A percentile compares a stretch with the other conserved stretches of the same genome.
Evolutionary conservation across 2,113 vertebrate genomes (phyloP).

Genomic region (Osmerus mordax): DNA sequence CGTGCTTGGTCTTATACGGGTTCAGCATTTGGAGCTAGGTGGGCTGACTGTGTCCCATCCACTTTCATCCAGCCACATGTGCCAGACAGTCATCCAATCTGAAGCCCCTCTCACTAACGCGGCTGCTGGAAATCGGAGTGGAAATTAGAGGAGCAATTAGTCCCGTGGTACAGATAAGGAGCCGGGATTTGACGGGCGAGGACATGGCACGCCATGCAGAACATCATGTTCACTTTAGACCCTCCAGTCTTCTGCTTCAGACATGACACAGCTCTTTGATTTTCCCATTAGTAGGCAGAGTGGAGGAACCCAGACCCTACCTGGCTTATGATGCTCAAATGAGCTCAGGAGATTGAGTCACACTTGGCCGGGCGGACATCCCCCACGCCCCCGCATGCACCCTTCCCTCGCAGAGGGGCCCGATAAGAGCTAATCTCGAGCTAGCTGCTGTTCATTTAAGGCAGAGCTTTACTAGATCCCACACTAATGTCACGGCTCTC

Average conservation of each 20-base stretch:
- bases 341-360: constrained; percentile 20
- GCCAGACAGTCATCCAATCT: constrained; percentile 12
- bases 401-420: neutral
- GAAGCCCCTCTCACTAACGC: constrained; percentile 9
- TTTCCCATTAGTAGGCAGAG: constrained; percentile 45
- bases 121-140: constrained; percentile 29
- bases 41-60: neutral
- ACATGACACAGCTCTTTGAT: constrained; percentile 49
- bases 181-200: constrained; percentile 34
- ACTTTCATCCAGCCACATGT: constrained; percentile 4
- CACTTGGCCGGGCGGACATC: neutral
- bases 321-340: constrained; percentile 52
- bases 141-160: constrained; percentile 57
- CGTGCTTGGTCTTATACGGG: neutral
- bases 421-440: constrained; percentile 50
- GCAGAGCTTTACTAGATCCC: constrained; percentile 33
- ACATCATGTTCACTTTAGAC: constrained; percentile 23
- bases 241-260: constrained; percentile 35
- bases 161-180: constrained; percentile 38
- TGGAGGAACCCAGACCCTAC: constrained; percentile 38
- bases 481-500: constrained; percentile 34
- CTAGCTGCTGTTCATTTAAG: constrained; percentile 50
- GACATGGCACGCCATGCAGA: constrained; percentile 31
- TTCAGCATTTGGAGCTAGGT: neutral
- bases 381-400: neutral